These are phyloP conservation scores for Empidonax alnorum DNA, from an alignment of 2,113 vertebrate species.

Conservation along the genomic window DNA sequence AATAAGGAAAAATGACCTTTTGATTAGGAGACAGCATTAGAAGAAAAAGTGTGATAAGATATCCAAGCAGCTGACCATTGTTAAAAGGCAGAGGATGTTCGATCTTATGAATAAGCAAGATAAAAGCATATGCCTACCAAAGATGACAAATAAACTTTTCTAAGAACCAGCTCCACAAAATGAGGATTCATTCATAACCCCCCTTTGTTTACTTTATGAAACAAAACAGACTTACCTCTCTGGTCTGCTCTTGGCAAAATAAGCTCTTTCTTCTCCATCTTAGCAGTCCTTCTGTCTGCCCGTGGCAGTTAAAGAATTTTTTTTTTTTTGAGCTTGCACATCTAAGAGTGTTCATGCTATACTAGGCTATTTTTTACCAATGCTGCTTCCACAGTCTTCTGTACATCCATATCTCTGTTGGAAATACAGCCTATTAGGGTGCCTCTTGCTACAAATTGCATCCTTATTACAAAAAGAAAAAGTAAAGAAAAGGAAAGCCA, in stretches of 20 bases:
- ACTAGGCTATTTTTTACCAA: not conserved
- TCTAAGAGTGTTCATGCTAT: not conserved
- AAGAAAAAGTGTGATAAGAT: not conserved
- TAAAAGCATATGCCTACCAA: not conserved
- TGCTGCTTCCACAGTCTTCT: not conserved
- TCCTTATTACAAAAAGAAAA: not conserved
- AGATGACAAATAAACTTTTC: not conserved
- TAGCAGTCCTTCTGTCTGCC: not conserved
- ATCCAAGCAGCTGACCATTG: not conserved
- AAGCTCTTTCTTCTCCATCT: not conserved
- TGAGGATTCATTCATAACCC: not conserved
- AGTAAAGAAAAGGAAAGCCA: not conserved
- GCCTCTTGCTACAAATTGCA: not conserved
- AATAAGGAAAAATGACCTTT: not conserved
- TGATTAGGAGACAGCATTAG: not conserved
- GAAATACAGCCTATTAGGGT: not conserved
- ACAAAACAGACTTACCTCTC: not conserved
- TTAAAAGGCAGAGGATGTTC: not conserved
- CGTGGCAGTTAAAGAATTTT: not conserved
- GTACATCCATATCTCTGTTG: not conserved
- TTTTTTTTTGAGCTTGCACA: not conserved
- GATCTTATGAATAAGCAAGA: not conserved
- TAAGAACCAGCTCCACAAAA: not conserved
- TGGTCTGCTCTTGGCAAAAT: not conserved
- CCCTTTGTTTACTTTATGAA: not conserved